Evolutionary conservation across 2,888 invertebrate species (phyloP), one percentile per base, ranked within the genome.

Genomic region (Carcina quercana): DNA sequence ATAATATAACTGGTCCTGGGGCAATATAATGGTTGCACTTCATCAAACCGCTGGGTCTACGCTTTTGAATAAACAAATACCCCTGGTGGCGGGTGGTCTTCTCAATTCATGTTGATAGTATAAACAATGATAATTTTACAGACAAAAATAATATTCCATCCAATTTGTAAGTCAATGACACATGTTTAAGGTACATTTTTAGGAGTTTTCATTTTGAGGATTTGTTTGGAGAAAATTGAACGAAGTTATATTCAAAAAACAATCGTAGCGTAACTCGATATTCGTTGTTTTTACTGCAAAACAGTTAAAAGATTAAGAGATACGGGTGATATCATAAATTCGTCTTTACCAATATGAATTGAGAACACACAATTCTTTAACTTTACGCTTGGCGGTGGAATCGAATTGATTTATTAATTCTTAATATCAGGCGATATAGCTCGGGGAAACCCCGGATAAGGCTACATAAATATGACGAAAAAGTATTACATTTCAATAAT

Each of bases 1-100:
- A 13, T 27, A 26, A 8, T 28, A 29, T 24, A 26, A 39, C 30
- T 28, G 35, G 32, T 33, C 30, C 26, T 35, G 37, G 54, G 57
- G 15, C 14, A 20, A 7, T 28, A 30, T 32, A 42, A 54, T 56
- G 61, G 57, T 53, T 47, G 57, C 69, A 69, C 68, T 54, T 62
- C 55, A 60, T 63, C 47, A 48, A 47, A 50, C 67, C 70, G 68
- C 74, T 79, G 76, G 62, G 42, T 55, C 52, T 59, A 51, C 54
- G 70, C 72, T 74, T 67, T n/a, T n/a, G n/a, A 38, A 45, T 47
- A 44, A 38, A 61, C 5, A 65, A 68, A 60, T 30, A 56, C 10
- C 70, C 72, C 65, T 73, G 82, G 82, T 82, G 82, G 78, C 68
- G 82, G 82, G 78, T 65, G 48, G 50, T 40, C 14, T 6, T 25